phyloP scores from a whole-genome alignment of 2,113 vertebrate genomes.

The Takifugu bimaculatus region DNA sequence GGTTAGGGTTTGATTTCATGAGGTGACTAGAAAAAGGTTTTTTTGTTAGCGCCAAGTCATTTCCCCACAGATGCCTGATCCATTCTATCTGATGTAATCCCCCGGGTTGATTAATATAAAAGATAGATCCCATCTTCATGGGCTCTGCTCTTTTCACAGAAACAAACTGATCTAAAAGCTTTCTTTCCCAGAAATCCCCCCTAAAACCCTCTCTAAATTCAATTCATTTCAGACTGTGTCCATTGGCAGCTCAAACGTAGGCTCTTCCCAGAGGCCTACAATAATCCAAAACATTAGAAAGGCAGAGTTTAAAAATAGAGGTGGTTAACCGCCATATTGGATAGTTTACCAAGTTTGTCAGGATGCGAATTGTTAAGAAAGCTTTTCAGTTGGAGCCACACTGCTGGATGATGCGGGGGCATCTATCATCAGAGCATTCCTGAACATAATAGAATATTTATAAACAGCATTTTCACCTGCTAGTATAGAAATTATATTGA shows the following conservation, averaged over 20 bases:
- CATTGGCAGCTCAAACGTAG: neutral
- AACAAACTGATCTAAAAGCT: slow-evolving; percentile 43
- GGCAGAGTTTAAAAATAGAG: slow-evolving; percentile 20
- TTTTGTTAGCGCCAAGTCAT: slow-evolving; percentile 25
- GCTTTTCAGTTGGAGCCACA: slow-evolving; percentile 18
- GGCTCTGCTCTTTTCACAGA: slow-evolving; percentile 42
- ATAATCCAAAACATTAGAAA: slow-evolving; percentile 10
- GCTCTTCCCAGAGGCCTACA: slow-evolving; percentile 10
- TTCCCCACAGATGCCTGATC: slow-evolving; percentile 9
- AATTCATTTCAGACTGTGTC: slow-evolving; percentile 43
- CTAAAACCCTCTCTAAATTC: slow-evolving; percentile 49
- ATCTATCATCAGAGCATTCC: slow-evolving; percentile 26
- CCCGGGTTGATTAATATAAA: slow-evolving; percentile 42
- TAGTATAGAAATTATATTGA: slow-evolving; percentile 40
- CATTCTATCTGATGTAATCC: slow-evolving; percentile 36
- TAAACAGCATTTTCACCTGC: slow-evolving; percentile 53
- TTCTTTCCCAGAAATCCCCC: slow-evolving; percentile 33
- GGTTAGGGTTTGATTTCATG: slow-evolving; percentile 19
- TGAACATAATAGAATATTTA: slow-evolving; percentile 59
- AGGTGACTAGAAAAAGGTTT: slow-evolving; percentile 25
- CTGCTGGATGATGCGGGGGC: slow-evolving; percentile 12
- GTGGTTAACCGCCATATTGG: slow-evolving; percentile 1
- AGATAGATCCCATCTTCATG: slow-evolving; percentile 26
- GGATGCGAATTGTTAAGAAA: slow-evolving; percentile 16
- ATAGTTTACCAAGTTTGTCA: slow-evolving; percentile 7